Evolutionary conservation across 2,888 invertebrate genomes (phyloP).

Genomic region (Sabellastarte sp.): DNA sequence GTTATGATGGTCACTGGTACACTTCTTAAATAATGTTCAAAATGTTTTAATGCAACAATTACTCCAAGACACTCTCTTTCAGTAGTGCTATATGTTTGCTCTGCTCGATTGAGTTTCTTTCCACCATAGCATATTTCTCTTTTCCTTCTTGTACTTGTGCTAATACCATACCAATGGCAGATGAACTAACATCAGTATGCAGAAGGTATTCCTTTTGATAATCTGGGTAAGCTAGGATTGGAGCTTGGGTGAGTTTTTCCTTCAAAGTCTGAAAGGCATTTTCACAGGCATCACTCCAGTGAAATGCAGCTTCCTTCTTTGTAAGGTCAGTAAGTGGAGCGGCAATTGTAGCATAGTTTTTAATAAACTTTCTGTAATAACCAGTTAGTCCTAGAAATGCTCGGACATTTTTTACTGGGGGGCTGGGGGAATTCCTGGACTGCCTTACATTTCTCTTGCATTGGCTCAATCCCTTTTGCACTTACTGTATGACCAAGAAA

Average conservation of each 20-base stretch:
- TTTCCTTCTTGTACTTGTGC: background rate
- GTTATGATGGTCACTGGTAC: background rate
- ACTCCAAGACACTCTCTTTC: conserved; percentile 3
- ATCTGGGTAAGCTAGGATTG: conserved; percentile 5
- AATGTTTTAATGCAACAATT: background rate
- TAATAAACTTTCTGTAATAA: conserved; percentile 5
- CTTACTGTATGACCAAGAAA: conserved; percentile 3
- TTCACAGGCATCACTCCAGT: background rate
- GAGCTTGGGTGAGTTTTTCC: background rate
- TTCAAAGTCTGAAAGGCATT: background rate
- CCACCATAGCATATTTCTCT: background rate
- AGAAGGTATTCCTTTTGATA: background rate
- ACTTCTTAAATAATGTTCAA: background rate
- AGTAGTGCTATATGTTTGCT: background rate
- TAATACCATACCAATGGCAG: background rate
- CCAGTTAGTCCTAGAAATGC: background rate
- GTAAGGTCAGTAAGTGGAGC: background rate
- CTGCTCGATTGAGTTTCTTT: background rate
- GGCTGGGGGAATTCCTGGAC: background rate
- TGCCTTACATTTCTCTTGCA: background rate
- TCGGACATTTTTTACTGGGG: background rate
- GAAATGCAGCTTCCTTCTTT: background rate
- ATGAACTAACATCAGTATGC: conserved; percentile 2
- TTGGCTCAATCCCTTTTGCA: background rate
- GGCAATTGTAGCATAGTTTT: background rate